Conservation (phyloP, 2,888 invertebrate species). For the Caenorhabditis japonica region DNA sequence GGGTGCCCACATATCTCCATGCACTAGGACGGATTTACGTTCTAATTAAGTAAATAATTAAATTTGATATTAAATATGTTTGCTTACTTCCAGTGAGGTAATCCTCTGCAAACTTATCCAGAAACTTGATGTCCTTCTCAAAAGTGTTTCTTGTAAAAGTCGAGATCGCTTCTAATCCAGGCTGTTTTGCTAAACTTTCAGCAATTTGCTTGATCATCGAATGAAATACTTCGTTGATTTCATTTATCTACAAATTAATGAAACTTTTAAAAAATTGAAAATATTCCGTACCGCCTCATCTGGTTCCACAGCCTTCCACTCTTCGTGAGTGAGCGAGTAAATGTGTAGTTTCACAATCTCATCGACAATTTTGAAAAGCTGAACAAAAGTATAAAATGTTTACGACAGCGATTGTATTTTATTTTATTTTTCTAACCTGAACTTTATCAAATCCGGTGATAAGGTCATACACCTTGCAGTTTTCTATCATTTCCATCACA, state of each 20-base stretch:
- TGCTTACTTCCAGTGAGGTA: slow-evolving; percentile 35
- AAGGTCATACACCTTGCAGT: slow-evolving; percentile 51
- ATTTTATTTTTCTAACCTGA: too few relatives aligned
- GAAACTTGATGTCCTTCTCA: slow-evolving; percentile 32
- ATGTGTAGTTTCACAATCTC: slow-evolving; percentile 58
- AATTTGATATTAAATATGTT: too few relatives aligned
- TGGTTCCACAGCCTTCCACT: slow-evolving; percentile 49
- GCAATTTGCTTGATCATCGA: slow-evolving; percentile 21
- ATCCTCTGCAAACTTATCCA: slow-evolving; percentile 14
- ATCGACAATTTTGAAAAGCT: slow-evolving; percentile 60
- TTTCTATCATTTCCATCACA: slow-evolving; percentile 61
- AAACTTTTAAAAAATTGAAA: too few relatives aligned
- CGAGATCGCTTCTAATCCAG: slow-evolving; percentile 32
- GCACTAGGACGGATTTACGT: slow-evolving; percentile 61
- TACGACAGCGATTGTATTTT: too few relatives aligned
- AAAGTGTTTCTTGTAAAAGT: slow-evolving; percentile 34
- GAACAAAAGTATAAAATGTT: too few relatives aligned
- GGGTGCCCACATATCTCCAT: slow-evolving; percentile 73
- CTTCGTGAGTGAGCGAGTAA: slow-evolving; percentile 49
- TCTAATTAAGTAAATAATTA: slow-evolving; percentile 40
- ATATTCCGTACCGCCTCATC: slow-evolving; percentile 29
- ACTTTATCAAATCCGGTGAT: slow-evolving; percentile 57
- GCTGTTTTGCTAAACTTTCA: slow-evolving; percentile 33
- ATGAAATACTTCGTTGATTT: slow-evolving; percentile 16
- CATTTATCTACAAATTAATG: too few relatives aligned